A percentile compares a stretch with the other conserved stretches of the same genome.
Conservation (phyloP, 2,113 vertebrate species). For the Rhombomys opimus region DNA sequence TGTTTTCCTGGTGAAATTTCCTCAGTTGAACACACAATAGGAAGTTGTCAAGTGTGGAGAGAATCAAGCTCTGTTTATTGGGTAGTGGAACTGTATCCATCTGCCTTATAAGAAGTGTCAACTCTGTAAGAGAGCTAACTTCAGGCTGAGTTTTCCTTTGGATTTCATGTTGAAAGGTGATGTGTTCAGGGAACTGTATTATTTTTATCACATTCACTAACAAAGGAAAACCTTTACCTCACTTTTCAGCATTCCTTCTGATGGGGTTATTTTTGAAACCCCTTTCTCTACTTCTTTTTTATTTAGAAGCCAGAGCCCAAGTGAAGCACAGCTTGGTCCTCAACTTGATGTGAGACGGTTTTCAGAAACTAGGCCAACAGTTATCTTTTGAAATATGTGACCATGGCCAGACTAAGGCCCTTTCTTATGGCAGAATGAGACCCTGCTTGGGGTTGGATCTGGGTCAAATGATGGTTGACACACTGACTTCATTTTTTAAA, state of each 20-base stretch:
- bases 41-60: not conserved
- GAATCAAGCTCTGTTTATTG: not conserved
- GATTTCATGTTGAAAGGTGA: not conserved
- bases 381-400: slow-evolving; percentile 25
- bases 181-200: not conserved
- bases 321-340: slow-evolving; percentile 75
- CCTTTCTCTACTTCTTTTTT: slow-evolving; percentile 59
- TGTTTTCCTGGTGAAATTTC: slow-evolving; percentile 16
- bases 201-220: slow-evolving; percentile 45
- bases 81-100: not conserved
- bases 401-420: not conserved
- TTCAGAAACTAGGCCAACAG: slow-evolving; percentile 48
- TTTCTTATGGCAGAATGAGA: not conserved
- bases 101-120: not conserved
- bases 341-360: slow-evolving; percentile 77
- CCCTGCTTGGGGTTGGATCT: not conserved
- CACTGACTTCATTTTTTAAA: not conserved
- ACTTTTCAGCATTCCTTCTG: slow-evolving; percentile 38
- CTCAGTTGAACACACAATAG: not conserved
- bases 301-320: slow-evolving; percentile 78
- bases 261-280: slow-evolving; percentile 65
- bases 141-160: slow-evolving; percentile 40
- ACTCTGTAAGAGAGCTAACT: not conserved
- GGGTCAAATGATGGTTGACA: not conserved
- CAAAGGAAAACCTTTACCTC: slow-evolving; percentile 40